Percentiles rank a stretch among this genome's conserved stretches.
Conservation (phyloP, 2,888 invertebrate genomes). For the Deroplatys truncata region DNA sequence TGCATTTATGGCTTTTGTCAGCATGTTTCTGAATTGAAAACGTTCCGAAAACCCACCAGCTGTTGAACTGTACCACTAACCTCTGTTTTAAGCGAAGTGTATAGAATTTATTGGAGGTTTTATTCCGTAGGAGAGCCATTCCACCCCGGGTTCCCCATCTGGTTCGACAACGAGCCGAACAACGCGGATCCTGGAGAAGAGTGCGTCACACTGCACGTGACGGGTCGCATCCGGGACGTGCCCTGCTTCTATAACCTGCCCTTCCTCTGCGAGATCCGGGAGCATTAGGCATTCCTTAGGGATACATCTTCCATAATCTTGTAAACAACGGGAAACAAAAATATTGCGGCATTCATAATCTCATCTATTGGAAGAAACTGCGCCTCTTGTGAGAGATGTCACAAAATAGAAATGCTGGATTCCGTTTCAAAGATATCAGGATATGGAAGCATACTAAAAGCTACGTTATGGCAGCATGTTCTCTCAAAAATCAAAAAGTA, state of each 20-base stretch:
- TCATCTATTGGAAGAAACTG: neutral
- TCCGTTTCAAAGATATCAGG: too few relatives aligned
- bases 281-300: neutral
- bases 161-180: slow-evolving; percentile 1
- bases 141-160: neutral
- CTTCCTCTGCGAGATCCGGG: slow-evolving; percentile 6
- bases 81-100: neutral
- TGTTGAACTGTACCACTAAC: too few relatives aligned
- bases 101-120: neutral
- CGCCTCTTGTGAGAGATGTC: neutral
- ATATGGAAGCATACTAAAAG: too few relatives aligned
- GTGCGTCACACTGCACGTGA: slow-evolving; percentile 8
- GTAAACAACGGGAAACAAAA: neutral
- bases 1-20: too few relatives aligned
- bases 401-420: neutral
- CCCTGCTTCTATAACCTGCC: slow-evolving; percentile 1
- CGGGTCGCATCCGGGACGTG: neutral
- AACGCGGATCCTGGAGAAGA: slow-evolving; percentile 3
- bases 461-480: too few relatives aligned
- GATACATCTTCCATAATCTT: neutral
- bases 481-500: too few relatives aligned
- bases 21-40: too few relatives aligned
- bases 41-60: too few relatives aligned
- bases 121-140: neutral
- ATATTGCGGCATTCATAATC: neutral